These are phyloP conservation scores for Pinna nobilis DNA, from an alignment of 1,140 invertebrate genomes.

Conservation along the genomic window DNA sequence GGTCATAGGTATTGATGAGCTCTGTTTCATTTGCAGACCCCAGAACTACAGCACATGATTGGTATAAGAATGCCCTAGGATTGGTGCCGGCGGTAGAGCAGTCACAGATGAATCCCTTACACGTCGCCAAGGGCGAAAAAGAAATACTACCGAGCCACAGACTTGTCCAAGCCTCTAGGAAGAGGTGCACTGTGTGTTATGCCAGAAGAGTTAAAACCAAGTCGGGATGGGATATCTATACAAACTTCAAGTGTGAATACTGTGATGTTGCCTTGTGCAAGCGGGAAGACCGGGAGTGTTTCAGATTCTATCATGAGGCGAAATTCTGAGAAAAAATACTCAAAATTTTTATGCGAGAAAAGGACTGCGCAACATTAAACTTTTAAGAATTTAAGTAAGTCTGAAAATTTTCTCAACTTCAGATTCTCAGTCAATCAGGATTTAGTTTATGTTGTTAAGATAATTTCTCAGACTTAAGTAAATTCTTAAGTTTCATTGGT, in stretches of 20 bases:
- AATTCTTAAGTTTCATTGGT: not conserved
- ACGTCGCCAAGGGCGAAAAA: no score
- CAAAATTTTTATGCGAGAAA: no score
- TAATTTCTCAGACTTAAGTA: not conserved
- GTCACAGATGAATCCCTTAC: no score
- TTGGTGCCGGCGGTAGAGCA: no score
- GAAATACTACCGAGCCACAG: no score
- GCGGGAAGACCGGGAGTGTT: not conserved
- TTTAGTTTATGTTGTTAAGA: not conserved
- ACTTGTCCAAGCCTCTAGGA: slow-evolving; percentile 6
- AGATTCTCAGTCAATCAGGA: not conserved
- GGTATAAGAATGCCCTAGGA: no score
- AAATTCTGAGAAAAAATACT: no score
- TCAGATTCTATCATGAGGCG: slow-evolving; percentile 2
- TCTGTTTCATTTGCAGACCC: no score
- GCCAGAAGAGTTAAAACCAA: slow-evolving; percentile 10
- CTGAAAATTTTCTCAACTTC: not conserved
- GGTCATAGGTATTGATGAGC: no score
- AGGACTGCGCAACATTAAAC: not conserved
- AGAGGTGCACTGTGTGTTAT: slow-evolving; percentile 28
- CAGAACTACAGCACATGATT: no score
- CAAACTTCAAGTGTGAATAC: slow-evolving; percentile 26
- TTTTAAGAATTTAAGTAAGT: not conserved
- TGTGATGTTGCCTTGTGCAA: slow-evolving; percentile 24
- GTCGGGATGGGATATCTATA: slow-evolving; percentile 29